A percentile compares a stretch with the other conserved stretches of the same genome.
phyloP scores from a whole-genome alignment of 2,888 invertebrate genomes.

The Apeira syringaria region DNA sequence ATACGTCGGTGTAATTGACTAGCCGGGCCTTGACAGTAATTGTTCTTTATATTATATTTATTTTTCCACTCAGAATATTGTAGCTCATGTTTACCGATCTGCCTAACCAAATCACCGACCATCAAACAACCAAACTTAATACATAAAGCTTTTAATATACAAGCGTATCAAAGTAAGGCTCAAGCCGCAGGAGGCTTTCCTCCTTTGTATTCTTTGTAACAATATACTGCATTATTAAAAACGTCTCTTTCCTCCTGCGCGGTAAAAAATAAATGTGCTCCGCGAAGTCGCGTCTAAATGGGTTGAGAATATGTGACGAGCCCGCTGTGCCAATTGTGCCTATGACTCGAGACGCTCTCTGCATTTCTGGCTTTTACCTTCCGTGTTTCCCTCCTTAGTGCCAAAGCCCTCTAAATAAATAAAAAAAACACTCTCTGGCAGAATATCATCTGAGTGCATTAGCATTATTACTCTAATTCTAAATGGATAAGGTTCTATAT shows the following conservation, averaged over 20 bases:
- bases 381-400: too few species aligned
- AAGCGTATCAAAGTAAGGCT: constrained; percentile 49
- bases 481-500: too few species aligned
- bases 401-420: too few species aligned
- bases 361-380: constrained; percentile 48
- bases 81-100: constrained; percentile 27
- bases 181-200: constrained; percentile 52
- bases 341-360: constrained; percentile 45
- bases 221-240: constrained; percentile 75
- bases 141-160: constrained; percentile 55
- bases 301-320: constrained; percentile 56
- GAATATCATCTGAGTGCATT: constrained; percentile 38
- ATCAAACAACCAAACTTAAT: constrained; percentile 53
- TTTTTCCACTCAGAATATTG: constrained; percentile 4
- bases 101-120: constrained; percentile 44
- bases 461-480: too few species aligned
- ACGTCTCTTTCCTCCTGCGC: constrained; percentile 53
- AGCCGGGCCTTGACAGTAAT: constrained; percentile 1
- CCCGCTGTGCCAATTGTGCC: constrained; percentile 49
- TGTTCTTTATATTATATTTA: constrained; percentile 22
- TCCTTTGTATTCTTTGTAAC: constrained; percentile 72
- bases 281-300: constrained; percentile 47
- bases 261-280: constrained; percentile 62
- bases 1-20: constrained; percentile 4
- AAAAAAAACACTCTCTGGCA: too few species aligned